Evolutionary conservation across 2,888 invertebrate genomes (phyloP).

Genomic region (Endomychus coccineus): DNA sequence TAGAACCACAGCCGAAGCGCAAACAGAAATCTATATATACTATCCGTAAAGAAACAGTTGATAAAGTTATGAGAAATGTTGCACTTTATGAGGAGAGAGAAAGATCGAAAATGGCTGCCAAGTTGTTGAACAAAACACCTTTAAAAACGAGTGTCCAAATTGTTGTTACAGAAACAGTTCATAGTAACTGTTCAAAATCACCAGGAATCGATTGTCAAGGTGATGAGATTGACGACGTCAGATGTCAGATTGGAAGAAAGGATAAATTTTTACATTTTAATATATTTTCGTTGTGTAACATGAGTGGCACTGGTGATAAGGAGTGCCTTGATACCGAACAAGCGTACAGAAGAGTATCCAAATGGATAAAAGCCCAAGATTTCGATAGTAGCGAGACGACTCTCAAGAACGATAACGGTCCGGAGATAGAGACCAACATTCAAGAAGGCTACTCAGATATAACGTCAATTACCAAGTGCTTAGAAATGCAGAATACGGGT

Average conservation of each 20-base stretch:
- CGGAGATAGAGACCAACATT: slow-evolving; percentile 24
- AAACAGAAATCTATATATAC: too few species aligned
- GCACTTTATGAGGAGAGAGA: too few species aligned
- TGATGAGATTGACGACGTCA: slow-evolving; percentile 4
- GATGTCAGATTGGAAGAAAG: slow-evolving; percentile 4
- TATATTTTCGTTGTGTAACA: slow-evolving; percentile 10
- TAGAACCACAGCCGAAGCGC: too few species aligned
- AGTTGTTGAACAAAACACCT: too few species aligned
- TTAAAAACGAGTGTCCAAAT: too few species aligned
- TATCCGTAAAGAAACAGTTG: too few species aligned
- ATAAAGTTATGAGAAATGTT: too few species aligned
- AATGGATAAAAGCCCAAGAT: slow-evolving; percentile 38
- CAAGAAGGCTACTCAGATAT: slow-evolving; percentile 33
- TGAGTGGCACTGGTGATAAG: slow-evolving; percentile 11
- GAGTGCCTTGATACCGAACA: slow-evolving; percentile 9
- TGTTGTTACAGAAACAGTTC: too few species aligned
- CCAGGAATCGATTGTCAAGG: too few species aligned
- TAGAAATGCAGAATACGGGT: slow-evolving; percentile 19
- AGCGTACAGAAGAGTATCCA: slow-evolving; percentile 31
- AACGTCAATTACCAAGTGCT: slow-evolving; percentile 32
- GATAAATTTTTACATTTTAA: too few species aligned
- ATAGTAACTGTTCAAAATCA: too few species aligned
- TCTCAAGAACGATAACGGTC: slow-evolving; percentile 1
- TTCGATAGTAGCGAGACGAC: slow-evolving; percentile 26
- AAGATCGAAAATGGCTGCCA: too few species aligned